A percentile compares a stretch with the other conserved stretches of the same genome.
Conservation (phyloP, 2,888 invertebrate species). For the Ochlodes sylvanus region DNA sequence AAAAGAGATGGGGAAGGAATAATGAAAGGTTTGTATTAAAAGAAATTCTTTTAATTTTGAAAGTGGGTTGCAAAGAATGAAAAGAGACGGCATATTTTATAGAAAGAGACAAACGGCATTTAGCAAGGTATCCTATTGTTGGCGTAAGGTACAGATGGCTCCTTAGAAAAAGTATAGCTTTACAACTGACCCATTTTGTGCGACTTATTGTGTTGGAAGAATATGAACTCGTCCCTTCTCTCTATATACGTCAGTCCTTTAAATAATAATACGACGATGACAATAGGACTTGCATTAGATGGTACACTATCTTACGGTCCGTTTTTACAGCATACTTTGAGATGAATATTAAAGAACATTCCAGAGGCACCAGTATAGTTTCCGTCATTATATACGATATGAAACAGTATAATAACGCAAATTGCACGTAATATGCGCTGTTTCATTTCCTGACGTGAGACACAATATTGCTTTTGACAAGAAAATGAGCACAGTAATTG, state of each 20-base stretch:
- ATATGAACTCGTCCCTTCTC: slow-evolving; percentile 25
- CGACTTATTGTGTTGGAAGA: slow-evolving; percentile 27
- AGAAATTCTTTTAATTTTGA: slow-evolving; percentile 25
- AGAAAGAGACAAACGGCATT: slow-evolving; percentile 26
- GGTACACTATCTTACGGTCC: neutral
- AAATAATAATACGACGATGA: neutral
- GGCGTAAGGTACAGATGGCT: slow-evolving; percentile 20
- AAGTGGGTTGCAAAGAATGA: slow-evolving; percentile 19
- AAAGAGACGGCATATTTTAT: slow-evolving; percentile 19
- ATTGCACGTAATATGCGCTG: neutral
- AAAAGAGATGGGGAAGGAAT: neutral
- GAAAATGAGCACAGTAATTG: slow-evolving; percentile 26
- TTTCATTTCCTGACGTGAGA: slow-evolving; percentile 2
- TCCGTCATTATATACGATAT: neutral
- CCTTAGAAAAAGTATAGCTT: slow-evolving; percentile 25
- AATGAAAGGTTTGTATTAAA: slow-evolving; percentile 11
- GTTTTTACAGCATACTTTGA: neutral
- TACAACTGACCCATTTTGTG: slow-evolving; percentile 36
- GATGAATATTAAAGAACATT: neutral
- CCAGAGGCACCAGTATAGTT: no score
- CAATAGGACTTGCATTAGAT: slow-evolving; percentile 8
- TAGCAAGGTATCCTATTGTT: slow-evolving; percentile 28
- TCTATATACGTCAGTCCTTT: slow-evolving; percentile 10
- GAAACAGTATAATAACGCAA: neutral
- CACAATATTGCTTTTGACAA: slow-evolving; percentile 17